Evolutionary conservation across 2,113 vertebrate species (phyloP).

Genomic region (human (Homo sapiens)): DNA sequence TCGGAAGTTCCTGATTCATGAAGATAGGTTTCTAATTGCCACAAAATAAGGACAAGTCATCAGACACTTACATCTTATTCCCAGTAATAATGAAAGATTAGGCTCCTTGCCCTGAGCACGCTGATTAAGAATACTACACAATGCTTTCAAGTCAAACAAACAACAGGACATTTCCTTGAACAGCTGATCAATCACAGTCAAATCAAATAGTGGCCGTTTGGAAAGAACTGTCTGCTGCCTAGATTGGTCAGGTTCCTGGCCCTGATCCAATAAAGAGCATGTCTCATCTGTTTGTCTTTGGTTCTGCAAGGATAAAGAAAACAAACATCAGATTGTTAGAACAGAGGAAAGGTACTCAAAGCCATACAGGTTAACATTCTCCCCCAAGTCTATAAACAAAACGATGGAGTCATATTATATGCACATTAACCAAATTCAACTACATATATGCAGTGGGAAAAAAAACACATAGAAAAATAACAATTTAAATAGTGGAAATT

Average conservation of each 20-base stretch:
- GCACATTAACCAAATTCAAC: not conserved
- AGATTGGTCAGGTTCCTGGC: constrained; percentile 74
- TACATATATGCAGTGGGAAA: not conserved
- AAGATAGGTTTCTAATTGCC: not conserved
- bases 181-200: constrained; percentile 88
- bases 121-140: constrained; percentile 95
- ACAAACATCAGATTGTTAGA: not conserved
- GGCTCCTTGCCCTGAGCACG: constrained; percentile 96
- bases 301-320: constrained; percentile 78
- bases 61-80: constrained; percentile 92
- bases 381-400: not conserved
- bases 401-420: not conserved
- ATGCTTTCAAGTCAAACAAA: constrained; percentile 94
- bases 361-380: not conserved
- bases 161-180: constrained; percentile 96
- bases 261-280: constrained; percentile 74
- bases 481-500: not conserved
- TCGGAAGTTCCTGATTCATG: not conserved
- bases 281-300: constrained; percentile 85
- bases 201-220: constrained; percentile 80
- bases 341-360: not conserved
- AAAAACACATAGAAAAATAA: not conserved
- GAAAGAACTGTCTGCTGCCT: constrained; percentile 73
- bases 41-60: constrained; percentile 36
- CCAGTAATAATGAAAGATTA: constrained; percentile 94